These are phyloP conservation scores for Eubucco bourcierii DNA, from an alignment of 2,113 vertebrate genomes.

Conservation along the genomic window DNA sequence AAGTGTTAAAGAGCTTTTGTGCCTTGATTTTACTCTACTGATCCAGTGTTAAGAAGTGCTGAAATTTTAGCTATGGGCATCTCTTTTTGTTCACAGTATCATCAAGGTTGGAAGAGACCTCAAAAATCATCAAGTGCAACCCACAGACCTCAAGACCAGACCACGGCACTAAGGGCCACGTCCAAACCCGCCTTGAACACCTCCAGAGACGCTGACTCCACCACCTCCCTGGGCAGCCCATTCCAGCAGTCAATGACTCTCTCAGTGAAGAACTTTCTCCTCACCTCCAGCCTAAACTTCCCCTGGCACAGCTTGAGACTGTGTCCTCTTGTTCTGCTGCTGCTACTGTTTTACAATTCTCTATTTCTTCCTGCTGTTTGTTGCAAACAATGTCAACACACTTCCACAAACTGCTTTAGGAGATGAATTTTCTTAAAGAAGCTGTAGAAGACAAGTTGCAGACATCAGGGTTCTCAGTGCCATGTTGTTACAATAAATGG, in stretches of 20 bases:
- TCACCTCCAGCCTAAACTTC: too few relatives aligned
- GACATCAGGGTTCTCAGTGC: neutral
- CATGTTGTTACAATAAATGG: neutral
- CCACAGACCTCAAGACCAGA: too few relatives aligned
- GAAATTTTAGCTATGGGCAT: neutral
- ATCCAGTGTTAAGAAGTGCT: neutral
- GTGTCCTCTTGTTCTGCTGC: too few relatives aligned
- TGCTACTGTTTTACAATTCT: neutral
- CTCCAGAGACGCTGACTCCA: too few relatives aligned
- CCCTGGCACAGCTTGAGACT: too few relatives aligned
- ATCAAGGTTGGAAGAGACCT: too few relatives aligned
- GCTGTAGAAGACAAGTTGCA: neutral
- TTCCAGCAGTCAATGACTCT: too few relatives aligned
- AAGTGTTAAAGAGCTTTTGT: neutral
- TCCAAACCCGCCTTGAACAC: too few relatives aligned
- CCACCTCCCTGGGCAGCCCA: too few relatives aligned
- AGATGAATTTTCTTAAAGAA: neutral
- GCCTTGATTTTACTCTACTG: neutral
- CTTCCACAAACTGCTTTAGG: neutral
- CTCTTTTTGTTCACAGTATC: neutral
- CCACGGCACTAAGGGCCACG: too few relatives aligned
- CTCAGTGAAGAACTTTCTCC: too few relatives aligned
- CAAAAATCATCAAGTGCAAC: too few relatives aligned
- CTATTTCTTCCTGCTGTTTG: neutral
- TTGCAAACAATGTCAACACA: neutral